Evolutionary conservation across 1,140 invertebrate genomes (phyloP).

Genomic region (Pogonomyrmex barbatus): DNA sequence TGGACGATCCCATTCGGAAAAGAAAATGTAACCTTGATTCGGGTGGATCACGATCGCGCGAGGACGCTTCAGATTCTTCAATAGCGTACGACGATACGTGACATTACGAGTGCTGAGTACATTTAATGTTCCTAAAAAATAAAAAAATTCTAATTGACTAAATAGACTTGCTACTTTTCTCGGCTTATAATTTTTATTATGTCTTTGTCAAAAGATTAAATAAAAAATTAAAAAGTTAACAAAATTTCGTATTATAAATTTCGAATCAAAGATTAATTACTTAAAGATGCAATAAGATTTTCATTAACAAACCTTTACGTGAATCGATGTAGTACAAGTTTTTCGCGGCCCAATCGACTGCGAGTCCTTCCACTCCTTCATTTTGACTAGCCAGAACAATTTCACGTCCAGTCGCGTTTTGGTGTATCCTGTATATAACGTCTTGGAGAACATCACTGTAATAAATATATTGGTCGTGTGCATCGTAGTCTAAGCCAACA

Average conservation of each 20-base stretch:
- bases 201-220: not conserved
- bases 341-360: slow-evolving; percentile 98
- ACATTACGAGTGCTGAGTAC: slow-evolving; percentile 95
- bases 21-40: slow-evolving; percentile 97
- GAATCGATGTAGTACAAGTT: slow-evolving; percentile 99
- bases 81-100: slow-evolving; percentile 92
- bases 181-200: not conserved
- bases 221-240: not conserved
- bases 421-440: slow-evolving; percentile 96
- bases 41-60: slow-evolving; percentile 98
- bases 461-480: slow-evolving; percentile 96
- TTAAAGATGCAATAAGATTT: not conserved
- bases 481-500: slow-evolving; percentile 98
- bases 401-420: slow-evolving; percentile 95
- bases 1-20: slow-evolving; percentile 98
- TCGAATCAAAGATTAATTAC: not conserved
- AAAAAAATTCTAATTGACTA: not conserved
- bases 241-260: not conserved
- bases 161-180: not conserved
- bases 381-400: slow-evolving; percentile 98
- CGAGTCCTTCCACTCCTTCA: slow-evolving; percentile 98
- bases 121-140: slow-evolving; percentile 90
- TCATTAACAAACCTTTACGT: slow-evolving; percentile 89
- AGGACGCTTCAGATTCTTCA: slow-evolving; percentile 96
- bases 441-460: slow-evolving; percentile 99